phyloP scores from a whole-genome alignment of 2,797 vertebrate species.

The Vespertilio murinus region DNA sequence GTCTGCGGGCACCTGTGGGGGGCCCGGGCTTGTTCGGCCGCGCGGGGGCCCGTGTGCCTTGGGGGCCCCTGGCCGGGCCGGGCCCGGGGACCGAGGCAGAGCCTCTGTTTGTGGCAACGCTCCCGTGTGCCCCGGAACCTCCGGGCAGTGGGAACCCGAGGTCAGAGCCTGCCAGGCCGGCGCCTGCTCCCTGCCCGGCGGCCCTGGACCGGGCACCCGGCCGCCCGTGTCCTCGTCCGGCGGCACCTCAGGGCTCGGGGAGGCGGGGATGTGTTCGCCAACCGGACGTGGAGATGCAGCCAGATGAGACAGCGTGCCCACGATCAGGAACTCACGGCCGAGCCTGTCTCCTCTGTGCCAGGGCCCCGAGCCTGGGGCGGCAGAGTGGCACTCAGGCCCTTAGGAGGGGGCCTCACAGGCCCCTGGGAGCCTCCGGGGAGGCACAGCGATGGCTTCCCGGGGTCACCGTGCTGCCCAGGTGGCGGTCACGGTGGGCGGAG shows the following conservation, averaged over 20 bases:
- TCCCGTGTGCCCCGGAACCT: not conserved
- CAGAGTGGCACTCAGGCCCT: fast-evolving
- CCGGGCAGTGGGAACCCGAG: not conserved
- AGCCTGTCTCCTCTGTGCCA: fast-evolving
- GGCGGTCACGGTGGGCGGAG: not conserved
- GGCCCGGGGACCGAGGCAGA: not conserved
- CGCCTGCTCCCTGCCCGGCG: too few species aligned
- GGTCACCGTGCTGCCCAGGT: fast-evolving
- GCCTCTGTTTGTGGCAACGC: not conserved
- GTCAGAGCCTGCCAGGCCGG: not conserved
- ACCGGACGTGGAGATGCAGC: fast-evolving
- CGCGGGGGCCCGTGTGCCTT: fast-evolving
- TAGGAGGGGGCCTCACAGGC: fast-evolving
- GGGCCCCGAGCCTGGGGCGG: not conserved
- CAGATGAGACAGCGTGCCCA: fast-evolving
- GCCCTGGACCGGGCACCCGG: not conserved
- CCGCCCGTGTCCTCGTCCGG: not conserved
- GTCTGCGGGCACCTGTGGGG: not conserved
- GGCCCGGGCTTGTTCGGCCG: not conserved
- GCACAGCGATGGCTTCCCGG: not conserved
- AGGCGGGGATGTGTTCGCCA: not conserved
- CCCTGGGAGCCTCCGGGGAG: not conserved
- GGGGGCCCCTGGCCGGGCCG: not conserved
- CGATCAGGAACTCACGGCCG: not conserved
- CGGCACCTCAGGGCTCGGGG: not conserved